A percentile compares a stretch with the other conserved stretches of the same genome.
Evolutionary conservation across 2,888 invertebrate species (phyloP).

Genomic region (Rotaria magnacalcarata): DNA sequence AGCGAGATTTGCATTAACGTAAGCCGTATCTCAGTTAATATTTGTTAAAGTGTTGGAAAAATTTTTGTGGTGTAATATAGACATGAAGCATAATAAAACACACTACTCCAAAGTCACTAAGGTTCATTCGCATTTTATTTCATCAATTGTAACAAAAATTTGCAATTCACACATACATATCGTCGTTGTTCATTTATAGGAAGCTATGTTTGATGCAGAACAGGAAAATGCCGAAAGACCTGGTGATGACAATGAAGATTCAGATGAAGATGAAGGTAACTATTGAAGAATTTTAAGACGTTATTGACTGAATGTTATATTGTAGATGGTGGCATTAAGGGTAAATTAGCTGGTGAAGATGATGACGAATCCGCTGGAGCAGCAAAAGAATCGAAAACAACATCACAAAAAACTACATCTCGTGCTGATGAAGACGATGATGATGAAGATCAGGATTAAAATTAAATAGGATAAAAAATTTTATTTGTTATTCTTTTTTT

Average conservation of each 20-base stretch:
- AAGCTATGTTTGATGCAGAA: constrained; percentile 17
- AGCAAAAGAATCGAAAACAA: not conserved
- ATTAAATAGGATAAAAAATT: not conserved
- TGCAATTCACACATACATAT: too few species aligned
- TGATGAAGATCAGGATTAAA: not conserved
- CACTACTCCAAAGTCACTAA: too few species aligned
- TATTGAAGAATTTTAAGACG: not conserved
- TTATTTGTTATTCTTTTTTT: not conserved
- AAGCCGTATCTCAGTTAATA: too few species aligned
- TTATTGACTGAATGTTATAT: not conserved
- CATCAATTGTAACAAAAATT: too few species aligned
- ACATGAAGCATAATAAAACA: too few species aligned
- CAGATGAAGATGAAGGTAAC: constrained; percentile 32
- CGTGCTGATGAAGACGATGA: not conserved
- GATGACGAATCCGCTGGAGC: not conserved
- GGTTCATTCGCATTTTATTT: too few species aligned
- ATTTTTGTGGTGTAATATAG: too few species aligned
- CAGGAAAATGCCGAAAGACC: constrained; percentile 13
- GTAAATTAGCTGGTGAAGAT: not conserved
- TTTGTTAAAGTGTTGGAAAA: too few species aligned
- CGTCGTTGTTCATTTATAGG: not conserved
- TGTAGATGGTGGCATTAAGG: not conserved
- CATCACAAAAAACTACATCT: not conserved
- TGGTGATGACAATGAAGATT: constrained; percentile 41
- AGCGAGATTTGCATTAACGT: too few species aligned